Evolutionary conservation across 2,113 vertebrate genomes (phyloP), one percentile per base, ranked within the genome.

Genomic region (Malurus alboscapulatus): DNA sequence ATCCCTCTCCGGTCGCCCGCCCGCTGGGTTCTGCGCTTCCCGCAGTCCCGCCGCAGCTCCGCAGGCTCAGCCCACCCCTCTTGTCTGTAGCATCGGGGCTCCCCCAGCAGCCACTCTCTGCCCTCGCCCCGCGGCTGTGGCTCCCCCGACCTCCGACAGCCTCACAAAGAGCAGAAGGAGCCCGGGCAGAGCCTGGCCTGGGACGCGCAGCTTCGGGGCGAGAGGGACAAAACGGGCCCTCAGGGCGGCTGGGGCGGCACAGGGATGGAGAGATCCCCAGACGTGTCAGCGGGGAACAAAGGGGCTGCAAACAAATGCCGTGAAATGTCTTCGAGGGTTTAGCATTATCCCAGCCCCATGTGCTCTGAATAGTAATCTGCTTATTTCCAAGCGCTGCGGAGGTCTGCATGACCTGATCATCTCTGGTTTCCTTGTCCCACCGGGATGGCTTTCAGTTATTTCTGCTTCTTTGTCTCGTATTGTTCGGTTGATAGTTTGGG

Each of bases 341-440:
- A 90, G 75, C 59, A 77, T 87, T 66, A 88, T 76, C 87, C 87
- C 26, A 54, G 74, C 48, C 34, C 42, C 78, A 6, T 93, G 87
- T 91, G 93, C 91, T 94, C 63, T 80, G 91, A 93, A 91, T 90
- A 89, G 47, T 83, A 94, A 93, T 93, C 91, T 87, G 63, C 87
- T 89, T 83, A 59, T 48, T 87, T 55, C 50, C 30, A 14, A 4
- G 13, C 2, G 0, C 53, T 29, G 63, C 16, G 6, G 65, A 55
- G 38, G 22, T 80, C 57, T 68, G 63, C 14, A 1, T 73, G 76
- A 57, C 57, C 80, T 36, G 40, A 76, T 53, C 67, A 17, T 76
- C 34, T 32, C 74, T 9, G 10, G 22, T 50, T 84, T 65, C 51
- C 26, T 63, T 27, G 67, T 84, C 25, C 67, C 53, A 40, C 27